Evolutionary conservation across 2,797 vertebrate genomes (phyloP).

Genomic region (Protonibea diacanthus): DNA sequence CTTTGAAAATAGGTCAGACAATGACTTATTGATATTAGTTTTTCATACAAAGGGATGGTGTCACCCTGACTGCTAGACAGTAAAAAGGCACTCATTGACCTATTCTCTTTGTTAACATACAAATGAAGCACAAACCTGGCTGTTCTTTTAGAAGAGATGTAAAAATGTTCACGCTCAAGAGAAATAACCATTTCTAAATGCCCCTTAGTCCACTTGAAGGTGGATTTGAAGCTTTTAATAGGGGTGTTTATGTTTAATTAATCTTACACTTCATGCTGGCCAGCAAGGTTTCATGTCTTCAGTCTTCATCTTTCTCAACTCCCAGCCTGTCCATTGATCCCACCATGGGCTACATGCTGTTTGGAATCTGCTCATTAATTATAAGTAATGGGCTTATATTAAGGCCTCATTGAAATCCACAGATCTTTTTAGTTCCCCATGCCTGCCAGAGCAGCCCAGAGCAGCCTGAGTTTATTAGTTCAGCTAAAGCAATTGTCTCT

Average conservation of each 20-base stretch:
- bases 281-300: constrained; percentile 74
- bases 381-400: constrained; percentile 87
- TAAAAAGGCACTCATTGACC: constrained; percentile 63
- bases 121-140: constrained; percentile 67
- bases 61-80: constrained; percentile 43
- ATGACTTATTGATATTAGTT: constrained; percentile 63
- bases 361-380: constrained; percentile 86
- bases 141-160: constrained; percentile 59
- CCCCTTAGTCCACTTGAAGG: constrained; percentile 73
- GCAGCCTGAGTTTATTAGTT: constrained; percentile 83
- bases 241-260: constrained; percentile 79
- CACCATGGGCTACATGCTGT: constrained; percentile 74
- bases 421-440: constrained; percentile 79
- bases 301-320: constrained; percentile 71
- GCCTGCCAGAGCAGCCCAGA: constrained; percentile 76
- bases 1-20: constrained; percentile 69
- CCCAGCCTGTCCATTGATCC: constrained; percentile 80
- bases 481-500: constrained; percentile 83
- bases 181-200: constrained; percentile 66
- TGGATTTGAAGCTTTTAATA: constrained; percentile 72
- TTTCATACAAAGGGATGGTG: constrained; percentile 59
- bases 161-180: constrained; percentile 50
- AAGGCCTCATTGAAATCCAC: constrained; percentile 83
- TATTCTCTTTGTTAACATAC: constrained; percentile 76
- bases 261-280: constrained; percentile 71